These are phyloP conservation scores for Microctenopoma stevenorrisi DNA, from an alignment of 2,797 vertebrate species.

Conservation along the genomic window DNA sequence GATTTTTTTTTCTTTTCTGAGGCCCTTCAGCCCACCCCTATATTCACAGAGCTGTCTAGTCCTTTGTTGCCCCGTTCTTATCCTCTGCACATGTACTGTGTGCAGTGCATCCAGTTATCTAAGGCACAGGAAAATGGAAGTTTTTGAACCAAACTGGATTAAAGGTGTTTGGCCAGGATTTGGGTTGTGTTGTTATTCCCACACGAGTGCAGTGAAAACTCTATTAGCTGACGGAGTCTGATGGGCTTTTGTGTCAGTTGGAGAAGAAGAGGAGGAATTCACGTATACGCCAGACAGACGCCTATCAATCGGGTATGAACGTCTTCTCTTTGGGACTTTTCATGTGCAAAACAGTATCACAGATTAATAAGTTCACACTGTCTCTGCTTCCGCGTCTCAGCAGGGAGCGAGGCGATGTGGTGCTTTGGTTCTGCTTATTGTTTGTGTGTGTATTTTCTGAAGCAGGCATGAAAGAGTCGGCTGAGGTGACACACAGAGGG, in stretches of 20 bases:
- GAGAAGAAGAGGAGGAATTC: neutral
- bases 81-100: conserved; percentile 30
- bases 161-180: conserved; percentile 25
- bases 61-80: conserved; percentile 36
- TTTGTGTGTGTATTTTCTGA: conserved; percentile 6
- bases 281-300: neutral
- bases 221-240: conserved; percentile 16
- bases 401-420: neutral
- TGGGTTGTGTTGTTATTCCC: conserved; percentile 5
- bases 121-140: neutral
- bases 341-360: conserved; percentile 6
- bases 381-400: conserved; percentile 12
- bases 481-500: neutral
- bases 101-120: conserved; percentile 41
- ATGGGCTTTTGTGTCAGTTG: conserved; percentile 1
- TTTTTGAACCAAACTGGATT: conserved; percentile 25
- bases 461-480: neutral
- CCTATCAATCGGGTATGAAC: neutral
- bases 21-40: conserved; percentile 8
- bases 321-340: conserved; percentile 1
- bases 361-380: neutral
- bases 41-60: conserved; percentile 33
- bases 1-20: neutral
- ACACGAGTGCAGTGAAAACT: conserved; percentile 23
- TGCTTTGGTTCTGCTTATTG: conserved; percentile 8